Evolutionary conservation across 2,113 vertebrate species (phyloP), one percentile per base, ranked within the genome.

Genomic region (Okapia johnstoni): DNA sequence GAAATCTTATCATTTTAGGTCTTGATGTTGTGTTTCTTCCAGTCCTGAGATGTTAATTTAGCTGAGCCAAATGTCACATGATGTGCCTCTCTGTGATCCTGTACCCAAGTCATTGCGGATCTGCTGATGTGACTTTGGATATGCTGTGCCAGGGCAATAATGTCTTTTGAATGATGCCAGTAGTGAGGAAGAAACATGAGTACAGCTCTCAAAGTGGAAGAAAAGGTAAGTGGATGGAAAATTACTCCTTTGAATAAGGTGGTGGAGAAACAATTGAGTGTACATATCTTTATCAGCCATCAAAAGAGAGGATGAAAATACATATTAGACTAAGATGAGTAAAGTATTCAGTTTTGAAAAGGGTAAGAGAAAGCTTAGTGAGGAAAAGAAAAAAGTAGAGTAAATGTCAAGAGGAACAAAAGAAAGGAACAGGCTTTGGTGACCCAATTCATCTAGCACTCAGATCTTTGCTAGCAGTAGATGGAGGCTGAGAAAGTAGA

Each of bases 331-430:
- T 54, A 94, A 90, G 54, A 66, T 28, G 66, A 94, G 79, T 81
- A 40, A 90, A 85, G 17, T 50, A 36, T 21, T 95, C 33, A 17
- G 3, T 79, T 94, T 87, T 52, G 43, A 88, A 73, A 96, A 92
- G 28, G 92, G 48, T 95, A 96, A 96, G 77, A 8, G 28, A 48
- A 73, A 81, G n/a, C 16, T 89, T 36, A 86, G 88, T 60, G 60
- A 36, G 36, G 81, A 16, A 91, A 84, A 77, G 14, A 57, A 95
- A 83, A 79, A 28, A 88, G 85, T 33, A 0, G 79, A 9, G 7
- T 55, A 50, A 57, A 13, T 83, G 96, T 89, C 94, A 95, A 79
- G 40, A 96, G 30, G 70, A 97, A 97, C 33, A 52, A 90, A 84
- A 73, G 73, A 55, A 92, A 25, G 4, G 13, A 96, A 89, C n/a